Evolutionary conservation across 92 coral and sea anemone genomes (phyloP), one percentile per base, ranked within the genome.

Genomic region (Bergia sp.): DNA sequence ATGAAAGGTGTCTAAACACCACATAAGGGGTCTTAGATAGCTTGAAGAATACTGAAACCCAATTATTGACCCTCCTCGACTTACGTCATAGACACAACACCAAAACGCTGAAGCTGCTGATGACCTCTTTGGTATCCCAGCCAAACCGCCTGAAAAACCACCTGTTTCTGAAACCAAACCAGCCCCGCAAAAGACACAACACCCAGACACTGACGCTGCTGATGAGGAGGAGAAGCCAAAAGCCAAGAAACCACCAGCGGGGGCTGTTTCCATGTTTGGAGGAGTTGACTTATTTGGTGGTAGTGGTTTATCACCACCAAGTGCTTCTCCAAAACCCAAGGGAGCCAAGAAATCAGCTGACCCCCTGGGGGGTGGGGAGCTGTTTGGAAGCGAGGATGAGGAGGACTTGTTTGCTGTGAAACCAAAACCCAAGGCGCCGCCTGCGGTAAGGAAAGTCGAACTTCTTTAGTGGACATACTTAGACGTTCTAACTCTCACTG

Each of bases 341-440:
- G 53, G 69, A 37, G 7, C 79, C 49, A 73, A 43, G 47, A 91
- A 91, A 78, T 47, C 50, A 16, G 81, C 88, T 23, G 92, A 86
- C 47, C 87, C 61, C 43, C 78, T 89, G 16, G 77, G 85, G 8
- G 83, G 76, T 43, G 97, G 79, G 44, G 92, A 86, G 13, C 16
- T 84, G 43, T 84, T 92, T 76, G 85, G 80, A 18, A 79, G 66
- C n/a, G 93, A 80, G 66, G 85, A 89, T 2, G 98, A 91, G 81
- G 96, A 90, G 12, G 97, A 94, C 81, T 85, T 97, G 85, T 95
- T 94, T 88, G 80, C 96, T 37, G 42, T 91, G 13, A 92, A 95
- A 82, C 92, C 96, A 16, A 94, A 94, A 85, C 69, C 88, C 21
- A 11, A 53, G 44, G 43, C 64, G 13, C 29, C 69, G 15, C 79